Conservation (phyloP, 1,140 invertebrate species). For the Cydia pomonella region DNA sequence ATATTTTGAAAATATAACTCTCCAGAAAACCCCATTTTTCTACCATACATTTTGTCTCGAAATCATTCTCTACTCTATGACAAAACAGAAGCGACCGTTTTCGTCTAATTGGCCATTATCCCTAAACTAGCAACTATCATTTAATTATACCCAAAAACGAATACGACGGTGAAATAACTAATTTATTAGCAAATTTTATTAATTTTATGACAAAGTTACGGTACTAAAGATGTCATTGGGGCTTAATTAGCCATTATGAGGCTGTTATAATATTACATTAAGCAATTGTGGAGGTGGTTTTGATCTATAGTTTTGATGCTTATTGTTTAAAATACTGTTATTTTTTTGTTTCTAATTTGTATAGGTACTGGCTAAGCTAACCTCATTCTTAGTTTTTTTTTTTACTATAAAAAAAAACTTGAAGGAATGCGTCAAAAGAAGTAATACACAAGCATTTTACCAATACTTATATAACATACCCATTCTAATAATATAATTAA, state of each 20-base stretch:
- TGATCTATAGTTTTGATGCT: neutral
- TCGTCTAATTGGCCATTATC: constrained; percentile 25
- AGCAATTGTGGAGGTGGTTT: constrained; percentile 11
- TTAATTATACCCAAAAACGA: constrained; percentile 30
- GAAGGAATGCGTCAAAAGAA: too few relatives aligned
- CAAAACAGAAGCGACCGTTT: constrained; percentile 20
- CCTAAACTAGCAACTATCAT: constrained; percentile 16
- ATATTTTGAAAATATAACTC: neutral
- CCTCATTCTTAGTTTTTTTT: too few relatives aligned
- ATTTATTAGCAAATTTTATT: constrained; percentile 29
- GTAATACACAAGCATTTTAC: too few relatives aligned
- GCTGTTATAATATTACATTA: neutral
- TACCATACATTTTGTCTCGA: neutral
- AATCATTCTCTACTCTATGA: constrained; percentile 8
- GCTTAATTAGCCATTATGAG: constrained; percentile 17
- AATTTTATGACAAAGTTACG: constrained; percentile 28
- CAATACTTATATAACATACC: too few relatives aligned
- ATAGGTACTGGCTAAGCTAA: too few relatives aligned
- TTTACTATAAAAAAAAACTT: too few relatives aligned
- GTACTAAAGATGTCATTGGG: constrained; percentile 13
- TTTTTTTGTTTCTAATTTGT: neutral
- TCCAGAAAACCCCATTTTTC: neutral
- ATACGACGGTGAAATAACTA: constrained; percentile 1
- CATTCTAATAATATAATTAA: too few relatives aligned
- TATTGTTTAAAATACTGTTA: neutral